Percentiles rank a stretch among this genome's conserved stretches.
Conservation (phyloP, 2,888 invertebrate genomes). For the Drosophila setosimentum region DNA sequence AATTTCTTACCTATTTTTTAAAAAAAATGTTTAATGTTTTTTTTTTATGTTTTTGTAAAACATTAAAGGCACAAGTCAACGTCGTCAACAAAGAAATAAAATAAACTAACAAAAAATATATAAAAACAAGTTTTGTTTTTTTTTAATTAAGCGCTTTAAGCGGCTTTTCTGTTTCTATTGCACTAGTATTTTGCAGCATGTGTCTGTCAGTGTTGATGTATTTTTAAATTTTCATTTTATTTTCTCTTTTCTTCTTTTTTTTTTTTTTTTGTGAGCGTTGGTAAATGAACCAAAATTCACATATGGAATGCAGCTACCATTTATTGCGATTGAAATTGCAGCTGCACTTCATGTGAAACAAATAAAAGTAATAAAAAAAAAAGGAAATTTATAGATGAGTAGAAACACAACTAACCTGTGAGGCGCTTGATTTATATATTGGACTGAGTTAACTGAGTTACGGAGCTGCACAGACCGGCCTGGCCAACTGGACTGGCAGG, state of each 20-base stretch:
- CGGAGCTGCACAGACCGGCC: conserved; percentile 78
- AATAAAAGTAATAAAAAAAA: conserved; percentile 45
- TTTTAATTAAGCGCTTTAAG: conserved; percentile 35
- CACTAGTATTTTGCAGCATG: conserved; percentile 51
- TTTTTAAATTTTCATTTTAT: conserved; percentile 25
- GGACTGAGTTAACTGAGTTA: conserved; percentile 76
- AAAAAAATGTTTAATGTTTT: conserved; percentile 20
- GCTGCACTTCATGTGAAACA: conserved; percentile 41
- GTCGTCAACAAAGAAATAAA: conserved; percentile 81
- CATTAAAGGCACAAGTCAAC: conserved; percentile 86
- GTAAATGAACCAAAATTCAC: conserved; percentile 57
- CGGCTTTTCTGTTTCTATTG: conserved; percentile 46
- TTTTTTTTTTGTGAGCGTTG: conserved; percentile 20
- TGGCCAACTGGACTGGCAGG: conserved; percentile 70
- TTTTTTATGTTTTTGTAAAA: conserved; percentile 59
- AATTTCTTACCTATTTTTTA: conserved; percentile 42
- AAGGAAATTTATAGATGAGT: conserved; percentile 69
- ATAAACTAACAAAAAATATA: conserved; percentile 58
- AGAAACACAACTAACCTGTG: conserved; percentile 84
- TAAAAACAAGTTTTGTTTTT: conserved; percentile 49
- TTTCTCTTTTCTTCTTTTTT: conserved; percentile 11
- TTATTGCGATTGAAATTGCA: conserved; percentile 8
- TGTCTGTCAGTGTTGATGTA: conserved; percentile 45
- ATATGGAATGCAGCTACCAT: conserved; percentile 38
- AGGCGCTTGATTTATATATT: conserved; percentile 80